These are phyloP conservation scores for Mesoligia furuncula DNA, from an alignment of 2,888 invertebrate species.

Conservation along the genomic window DNA sequence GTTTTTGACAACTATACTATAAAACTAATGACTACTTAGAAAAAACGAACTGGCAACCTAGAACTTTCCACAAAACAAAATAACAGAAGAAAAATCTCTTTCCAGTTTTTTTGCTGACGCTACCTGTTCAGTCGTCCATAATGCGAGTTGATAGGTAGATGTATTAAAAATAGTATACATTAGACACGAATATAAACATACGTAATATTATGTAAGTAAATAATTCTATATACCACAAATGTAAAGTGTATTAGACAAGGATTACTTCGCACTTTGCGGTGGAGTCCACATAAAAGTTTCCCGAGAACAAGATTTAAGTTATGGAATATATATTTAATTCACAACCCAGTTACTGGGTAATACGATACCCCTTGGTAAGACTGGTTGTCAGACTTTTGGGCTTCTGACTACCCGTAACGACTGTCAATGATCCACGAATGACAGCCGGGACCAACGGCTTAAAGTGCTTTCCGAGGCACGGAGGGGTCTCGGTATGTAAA, in stretches of 20 bases:
- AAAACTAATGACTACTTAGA: not conserved
- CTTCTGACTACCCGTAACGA: too few relatives aligned
- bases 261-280: constrained; percentile 75
- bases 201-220: constrained; percentile 51
- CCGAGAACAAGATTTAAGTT: not conserved
- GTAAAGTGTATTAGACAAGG: constrained; percentile 73
- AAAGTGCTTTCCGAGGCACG: too few relatives aligned
- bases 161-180: constrained; percentile 91
- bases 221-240: constrained; percentile 41
- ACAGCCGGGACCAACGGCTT: too few relatives aligned
- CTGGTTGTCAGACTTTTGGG: too few relatives aligned
- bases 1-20: too few relatives aligned
- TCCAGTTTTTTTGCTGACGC: constrained; percentile 72
- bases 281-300: constrained; percentile 4
- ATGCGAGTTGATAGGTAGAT: constrained; percentile 90
- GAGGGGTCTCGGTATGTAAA: too few relatives aligned
- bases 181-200: constrained; percentile 83
- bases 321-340: not conserved
- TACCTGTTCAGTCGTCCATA: constrained; percentile 88
- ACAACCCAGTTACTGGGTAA: too few relatives aligned
- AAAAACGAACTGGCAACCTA: not conserved
- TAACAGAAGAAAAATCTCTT: not conserved
- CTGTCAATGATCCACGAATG: too few relatives aligned
- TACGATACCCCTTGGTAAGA: too few relatives aligned
- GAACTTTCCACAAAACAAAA: not conserved